Evolutionary conservation across 2,888 invertebrate species (phyloP).

Genomic region (Drosophila robusta): DNA sequence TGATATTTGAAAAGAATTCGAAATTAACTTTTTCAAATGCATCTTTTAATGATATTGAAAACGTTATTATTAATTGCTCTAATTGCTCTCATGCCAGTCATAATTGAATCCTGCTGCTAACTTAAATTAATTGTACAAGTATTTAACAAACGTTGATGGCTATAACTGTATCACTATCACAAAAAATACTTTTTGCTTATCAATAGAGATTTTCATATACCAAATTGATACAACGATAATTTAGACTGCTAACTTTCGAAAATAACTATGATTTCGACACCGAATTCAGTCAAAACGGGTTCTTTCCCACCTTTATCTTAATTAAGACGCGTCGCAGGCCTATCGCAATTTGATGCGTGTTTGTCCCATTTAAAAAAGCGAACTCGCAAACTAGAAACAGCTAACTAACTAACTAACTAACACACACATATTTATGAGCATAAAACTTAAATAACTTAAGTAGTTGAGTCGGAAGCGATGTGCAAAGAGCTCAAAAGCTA

Average conservation of each 20-base stretch:
- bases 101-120: too few species aligned
- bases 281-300: neutral
- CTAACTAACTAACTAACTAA: conserved; percentile 2
- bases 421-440: conserved; percentile 1
- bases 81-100: too few species aligned
- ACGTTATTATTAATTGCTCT: too few species aligned
- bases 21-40: too few species aligned
- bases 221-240: neutral
- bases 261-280: conserved; percentile 10
- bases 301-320: conserved; percentile 11
- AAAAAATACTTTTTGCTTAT: neutral
- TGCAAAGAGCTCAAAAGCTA: conserved; percentile 7
- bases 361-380: conserved; percentile 3
- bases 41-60: too few species aligned
- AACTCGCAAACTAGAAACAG: conserved; percentile 8
- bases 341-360: conserved; percentile 11
- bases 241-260: neutral
- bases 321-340: too few species aligned
- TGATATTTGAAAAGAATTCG: too few species aligned
- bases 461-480: conserved; percentile 11
- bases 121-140: too few species aligned
- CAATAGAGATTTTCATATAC: neutral
- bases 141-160: too few species aligned
- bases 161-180: neutral
- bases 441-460: conserved; percentile 18